Conservation (phyloP, 2,888 invertebrate genomes). For the Graphium colonna region DNA sequence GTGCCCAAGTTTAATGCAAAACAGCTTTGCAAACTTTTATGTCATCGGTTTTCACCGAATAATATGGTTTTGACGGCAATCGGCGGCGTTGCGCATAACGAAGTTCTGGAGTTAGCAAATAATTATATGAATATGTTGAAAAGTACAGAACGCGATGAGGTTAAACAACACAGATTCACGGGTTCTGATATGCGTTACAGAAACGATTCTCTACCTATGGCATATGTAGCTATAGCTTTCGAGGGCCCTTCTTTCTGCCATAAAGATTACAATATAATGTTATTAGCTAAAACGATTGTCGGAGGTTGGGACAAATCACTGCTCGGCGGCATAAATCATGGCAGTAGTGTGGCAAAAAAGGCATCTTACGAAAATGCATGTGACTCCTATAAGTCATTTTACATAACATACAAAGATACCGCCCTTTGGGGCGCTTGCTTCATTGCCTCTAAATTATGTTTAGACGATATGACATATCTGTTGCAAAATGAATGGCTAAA, state of each 20-base stretch:
- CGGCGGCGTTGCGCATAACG: slow-evolving; percentile 92
- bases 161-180: slow-evolving; percentile 86
- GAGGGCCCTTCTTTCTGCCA: slow-evolving; percentile 95
- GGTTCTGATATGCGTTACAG: slow-evolving; percentile 92
- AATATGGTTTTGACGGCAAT: slow-evolving; percentile 96
- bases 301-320: slow-evolving; percentile 95
- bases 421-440: slow-evolving; percentile 97
- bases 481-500: slow-evolving; percentile 92
- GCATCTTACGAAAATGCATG: slow-evolving; percentile 84
- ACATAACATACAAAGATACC: slow-evolving; percentile 98
- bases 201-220: slow-evolving; percentile 93
- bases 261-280: slow-evolving; percentile 93
- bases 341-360: slow-evolving; percentile 87
- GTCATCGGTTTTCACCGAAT: slow-evolving; percentile 91
- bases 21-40: slow-evolving; percentile 89
- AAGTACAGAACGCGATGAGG: slow-evolving; percentile 75
- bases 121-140: slow-evolving; percentile 82
- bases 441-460: slow-evolving; percentile 83
- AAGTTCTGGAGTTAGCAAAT: slow-evolving; percentile 87
- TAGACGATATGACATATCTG: slow-evolving; percentile 85
- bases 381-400: slow-evolving; percentile 96
- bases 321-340: slow-evolving; percentile 90
- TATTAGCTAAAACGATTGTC: slow-evolving; percentile 94
- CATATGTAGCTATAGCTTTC: slow-evolving; percentile 94
- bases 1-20: slow-evolving; percentile 78